These are phyloP conservation scores for Argentina silus DNA, from an alignment of 2,797 vertebrate species.

Conservation along the genomic window DNA sequence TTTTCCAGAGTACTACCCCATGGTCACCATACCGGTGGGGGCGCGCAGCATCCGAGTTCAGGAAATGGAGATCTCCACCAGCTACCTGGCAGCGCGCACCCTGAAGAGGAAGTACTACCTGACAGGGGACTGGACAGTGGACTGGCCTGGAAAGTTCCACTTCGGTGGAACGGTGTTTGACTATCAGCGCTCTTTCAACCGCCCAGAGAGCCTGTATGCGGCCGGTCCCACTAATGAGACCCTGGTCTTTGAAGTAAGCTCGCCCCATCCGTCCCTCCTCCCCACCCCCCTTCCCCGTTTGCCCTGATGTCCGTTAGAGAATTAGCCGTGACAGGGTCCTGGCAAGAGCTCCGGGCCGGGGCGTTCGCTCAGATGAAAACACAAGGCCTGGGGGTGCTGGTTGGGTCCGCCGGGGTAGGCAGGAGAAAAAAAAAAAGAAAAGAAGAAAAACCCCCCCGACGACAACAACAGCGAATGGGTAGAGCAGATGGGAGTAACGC, in stretches of 20 bases:
- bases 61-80: constrained; percentile 87
- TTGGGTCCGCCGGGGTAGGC: constrained; percentile 9
- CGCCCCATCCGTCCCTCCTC: constrained; percentile 45
- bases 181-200: constrained; percentile 89
- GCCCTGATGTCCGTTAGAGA: constrained; percentile 62
- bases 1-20: constrained; percentile 87
- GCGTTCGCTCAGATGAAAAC: constrained; percentile 46
- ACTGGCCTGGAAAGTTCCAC: constrained; percentile 94
- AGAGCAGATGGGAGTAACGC: constrained; percentile 16
- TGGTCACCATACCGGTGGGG: constrained; percentile 89
- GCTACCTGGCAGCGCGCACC: constrained; percentile 90
- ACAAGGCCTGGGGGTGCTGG: constrained; percentile 35
- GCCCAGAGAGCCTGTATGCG: constrained; percentile 87
- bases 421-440: constrained; percentile 10
- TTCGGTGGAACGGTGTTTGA: constrained; percentile 90
- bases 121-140: constrained; percentile 91
- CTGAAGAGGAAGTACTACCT: constrained; percentile 87
- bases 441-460: neutral
- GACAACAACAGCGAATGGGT: neutral
- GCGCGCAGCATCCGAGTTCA: constrained; percentile 85
- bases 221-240: constrained; percentile 95
- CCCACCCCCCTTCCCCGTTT: constrained; percentile 44
- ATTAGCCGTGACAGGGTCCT: constrained; percentile 64
- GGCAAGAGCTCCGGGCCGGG: constrained; percentile 45
- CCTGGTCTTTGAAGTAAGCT: constrained; percentile 95